Conservation (phyloP, 92 coral and sea anemone genomes). For the Bergia sp. region DNA sequence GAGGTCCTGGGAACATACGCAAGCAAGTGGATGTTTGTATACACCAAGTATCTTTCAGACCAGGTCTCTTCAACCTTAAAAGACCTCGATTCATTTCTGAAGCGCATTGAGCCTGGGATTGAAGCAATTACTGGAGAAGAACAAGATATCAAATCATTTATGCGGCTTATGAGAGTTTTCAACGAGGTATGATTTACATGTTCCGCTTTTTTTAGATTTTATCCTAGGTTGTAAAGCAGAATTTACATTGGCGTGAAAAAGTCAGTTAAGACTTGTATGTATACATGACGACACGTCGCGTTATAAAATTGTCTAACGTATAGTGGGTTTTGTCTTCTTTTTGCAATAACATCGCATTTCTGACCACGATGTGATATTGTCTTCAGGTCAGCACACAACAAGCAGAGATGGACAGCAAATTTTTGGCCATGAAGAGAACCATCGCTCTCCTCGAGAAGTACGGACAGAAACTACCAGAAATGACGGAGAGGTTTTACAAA, state of each 20-base stretch:
- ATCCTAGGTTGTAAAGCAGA: neutral
- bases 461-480: slow-evolving; percentile 96
- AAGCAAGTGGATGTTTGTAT: slow-evolving; percentile 99
- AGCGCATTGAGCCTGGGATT: slow-evolving; percentile 99
- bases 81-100: slow-evolving; percentile 96
- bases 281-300: neutral
- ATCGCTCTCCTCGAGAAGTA: slow-evolving; percentile 91
- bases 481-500: slow-evolving; percentile 94
- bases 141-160: slow-evolving; percentile 92
- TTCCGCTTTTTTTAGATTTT: neutral
- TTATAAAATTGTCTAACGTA: neutral
- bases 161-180: slow-evolving; percentile 97
- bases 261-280: neutral
- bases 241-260: neutral
- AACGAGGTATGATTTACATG: slow-evolving; percentile 75
- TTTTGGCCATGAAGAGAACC: slow-evolving; percentile 98
- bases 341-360: neutral
- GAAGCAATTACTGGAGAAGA: slow-evolving; percentile 99
- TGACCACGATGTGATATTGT: neutral
- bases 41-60: slow-evolving; percentile 95
- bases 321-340: neutral
- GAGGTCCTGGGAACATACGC: slow-evolving; percentile 94
- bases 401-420: slow-evolving; percentile 99
- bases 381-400: slow-evolving; percentile 96
- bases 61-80: slow-evolving; percentile 97